These are phyloP conservation scores for Cantharis nigra DNA, from an alignment of 2,888 invertebrate species.

Conservation along the genomic window DNA sequence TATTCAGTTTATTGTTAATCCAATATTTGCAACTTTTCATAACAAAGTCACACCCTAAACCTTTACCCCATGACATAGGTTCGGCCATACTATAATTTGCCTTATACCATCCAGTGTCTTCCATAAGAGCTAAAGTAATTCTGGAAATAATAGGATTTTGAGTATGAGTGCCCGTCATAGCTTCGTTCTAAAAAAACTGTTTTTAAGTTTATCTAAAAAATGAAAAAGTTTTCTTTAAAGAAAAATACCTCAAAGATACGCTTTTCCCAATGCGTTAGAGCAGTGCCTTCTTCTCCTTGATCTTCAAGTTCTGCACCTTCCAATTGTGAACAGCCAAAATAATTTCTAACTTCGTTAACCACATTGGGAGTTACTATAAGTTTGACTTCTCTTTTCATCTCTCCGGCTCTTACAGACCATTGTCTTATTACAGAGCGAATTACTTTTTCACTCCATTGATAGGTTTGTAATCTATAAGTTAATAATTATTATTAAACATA, in stretches of 20 bases:
- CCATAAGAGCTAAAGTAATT: constrained; percentile 94
- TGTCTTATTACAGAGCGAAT: constrained; percentile 72
- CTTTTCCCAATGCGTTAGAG: constrained; percentile 99
- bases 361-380: constrained; percentile 82
- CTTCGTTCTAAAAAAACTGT: constrained; percentile 78
- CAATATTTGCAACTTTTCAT: constrained; percentile 95
- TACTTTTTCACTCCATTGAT: constrained; percentile 92
- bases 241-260: constrained; percentile 82
- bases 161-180: constrained; percentile 99
- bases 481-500: not conserved
- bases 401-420: constrained; percentile 51
- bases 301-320: constrained; percentile 98
- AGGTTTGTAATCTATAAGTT: constrained; percentile 75
- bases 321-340: constrained; percentile 83
- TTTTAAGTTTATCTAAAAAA: not conserved
- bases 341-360: constrained; percentile 80
- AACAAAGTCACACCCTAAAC: constrained; percentile 92
- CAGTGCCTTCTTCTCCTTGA: constrained; percentile 96
- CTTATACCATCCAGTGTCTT: constrained; percentile 97
- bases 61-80: constrained; percentile 86
- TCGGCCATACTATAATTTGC: constrained; percentile 90
- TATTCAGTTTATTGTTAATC: constrained; percentile 79
- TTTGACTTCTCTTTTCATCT: constrained; percentile 50
- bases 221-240: constrained; percentile 1
- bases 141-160: constrained; percentile 97